Conservation (phyloP, 2,888 invertebrate species). For the Nyleta sp. region DNA sequence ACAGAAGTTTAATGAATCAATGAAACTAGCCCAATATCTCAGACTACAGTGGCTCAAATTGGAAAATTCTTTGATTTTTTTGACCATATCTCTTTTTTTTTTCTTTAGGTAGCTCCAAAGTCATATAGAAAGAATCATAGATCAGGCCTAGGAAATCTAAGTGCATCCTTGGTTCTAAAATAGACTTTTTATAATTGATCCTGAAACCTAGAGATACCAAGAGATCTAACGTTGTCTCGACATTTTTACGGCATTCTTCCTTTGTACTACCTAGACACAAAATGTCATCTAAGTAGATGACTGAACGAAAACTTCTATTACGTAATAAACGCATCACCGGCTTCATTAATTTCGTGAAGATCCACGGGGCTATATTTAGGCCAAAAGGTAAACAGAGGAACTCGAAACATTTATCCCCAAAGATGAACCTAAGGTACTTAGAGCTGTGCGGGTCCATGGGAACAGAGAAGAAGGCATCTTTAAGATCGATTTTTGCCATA, state of each 20-base stretch:
- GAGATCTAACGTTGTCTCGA: not conserved
- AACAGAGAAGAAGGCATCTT: constrained; percentile 34
- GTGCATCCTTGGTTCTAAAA: not conserved
- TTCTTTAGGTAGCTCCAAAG: not conserved
- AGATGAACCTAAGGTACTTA: constrained; percentile 35
- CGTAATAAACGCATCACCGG: constrained; percentile 15
- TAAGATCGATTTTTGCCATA: constrained; percentile 28
- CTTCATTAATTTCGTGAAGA: constrained; percentile 42
- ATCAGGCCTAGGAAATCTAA: constrained; percentile 11
- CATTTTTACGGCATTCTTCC: not conserved
- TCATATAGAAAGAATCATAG: constrained; percentile 2
- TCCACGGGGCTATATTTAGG: constrained; percentile 18
- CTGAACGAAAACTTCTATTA: constrained; percentile 9
- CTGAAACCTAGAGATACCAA: constrained; percentile 5
- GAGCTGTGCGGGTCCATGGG: constrained; percentile 7
- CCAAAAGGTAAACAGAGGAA: constrained; percentile 30
- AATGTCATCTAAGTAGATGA: constrained; percentile 24
- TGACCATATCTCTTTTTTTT: not conserved
- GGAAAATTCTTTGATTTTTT: not conserved
- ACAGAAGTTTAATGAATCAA: constrained; percentile 1
- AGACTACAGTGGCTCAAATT: not conserved
- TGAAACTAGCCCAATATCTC: not conserved
- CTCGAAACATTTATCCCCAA: not conserved
- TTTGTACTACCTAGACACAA: constrained; percentile 7
- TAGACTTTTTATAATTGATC: constrained; percentile 1